Conservation (phyloP, 2,888 invertebrate species). For the Lydus trimaculatus region DNA sequence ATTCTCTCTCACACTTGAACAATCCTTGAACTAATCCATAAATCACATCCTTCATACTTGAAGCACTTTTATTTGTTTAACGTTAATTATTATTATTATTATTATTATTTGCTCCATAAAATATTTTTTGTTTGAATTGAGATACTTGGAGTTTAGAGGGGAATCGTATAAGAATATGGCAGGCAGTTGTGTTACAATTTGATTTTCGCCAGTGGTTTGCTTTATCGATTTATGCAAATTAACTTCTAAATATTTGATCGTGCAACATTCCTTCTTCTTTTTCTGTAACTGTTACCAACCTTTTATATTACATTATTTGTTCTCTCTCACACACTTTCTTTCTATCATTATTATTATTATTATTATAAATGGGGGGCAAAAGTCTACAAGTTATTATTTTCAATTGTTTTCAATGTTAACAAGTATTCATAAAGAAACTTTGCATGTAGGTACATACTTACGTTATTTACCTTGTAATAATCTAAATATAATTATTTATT, state of each 20-base stretch:
- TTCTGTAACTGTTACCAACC: background rate
- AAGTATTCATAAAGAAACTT: no score
- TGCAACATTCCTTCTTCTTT: slow-evolving; percentile 4
- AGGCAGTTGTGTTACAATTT: slow-evolving; percentile 18
- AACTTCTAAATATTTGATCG: slow-evolving; percentile 21
- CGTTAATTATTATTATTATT: background rate
- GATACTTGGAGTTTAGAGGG: background rate
- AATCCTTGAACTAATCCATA: background rate
- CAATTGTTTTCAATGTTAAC: no score
- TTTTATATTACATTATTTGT: slow-evolving; percentile 3
- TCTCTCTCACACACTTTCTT: background rate
- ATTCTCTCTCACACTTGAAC: background rate
- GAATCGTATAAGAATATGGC: background rate
- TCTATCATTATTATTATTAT: background rate
- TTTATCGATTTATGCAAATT: slow-evolving; percentile 41
- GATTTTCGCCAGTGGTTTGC: slow-evolving; percentile 35
- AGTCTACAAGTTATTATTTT: no score
- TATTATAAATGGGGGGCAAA: background rate
- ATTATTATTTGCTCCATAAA: background rate
- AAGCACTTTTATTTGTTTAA: background rate
- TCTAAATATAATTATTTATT: no score
- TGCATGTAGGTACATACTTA: no score
- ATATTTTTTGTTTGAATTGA: no score
- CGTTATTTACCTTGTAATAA: no score
- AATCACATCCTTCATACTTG: background rate